Base-by-base conservation (phyloP, 2,888 invertebrate species). In the Rhabditoides inermis region DNA sequence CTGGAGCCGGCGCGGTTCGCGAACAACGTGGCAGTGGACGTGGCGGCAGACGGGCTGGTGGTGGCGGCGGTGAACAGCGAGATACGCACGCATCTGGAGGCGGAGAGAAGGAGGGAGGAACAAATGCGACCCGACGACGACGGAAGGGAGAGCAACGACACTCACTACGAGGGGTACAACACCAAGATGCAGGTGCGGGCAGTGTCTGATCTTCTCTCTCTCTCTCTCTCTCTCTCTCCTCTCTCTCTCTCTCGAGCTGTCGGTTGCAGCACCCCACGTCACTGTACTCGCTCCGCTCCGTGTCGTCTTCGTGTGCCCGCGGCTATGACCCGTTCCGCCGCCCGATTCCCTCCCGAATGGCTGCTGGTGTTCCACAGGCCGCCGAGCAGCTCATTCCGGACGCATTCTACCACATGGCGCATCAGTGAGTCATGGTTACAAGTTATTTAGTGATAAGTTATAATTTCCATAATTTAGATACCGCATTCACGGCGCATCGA, bases 1-100 rank as follows among this genome's bases (percentile, higher is more conserved):
- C n/a, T n/a, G n/a, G n/a, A n/a, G n/a, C n/a, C n/a, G n/a, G n/a
- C n/a, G n/a, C n/a, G n/a, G n/a, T n/a, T n/a, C n/a, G n/a, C n/a
- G n/a, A n/a, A 65, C 45, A 65, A 67, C 35, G 55, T 58, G 2
- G 49, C 62, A 2, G 53, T 65, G 20, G 67, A 67, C 23, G 37
- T 63, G 3, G 60, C 67, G 35, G 63, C 67, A 3, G 64, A 65
- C 32, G 67, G 67, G 47, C 35, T 57, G 18, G 18, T 65, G 15
- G 61, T 52, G 27, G 45, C 63, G 2, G 63, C 60, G n/a, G 54
- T 45, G 27, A 26, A 23, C 6, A 20, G 42, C n/a, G 41, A 51
- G 41, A 50, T 52, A 44, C 55, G 7, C 58, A 56, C 48, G 45
- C 45, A 45, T 45, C 32, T 45, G 22, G 32, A 26, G 32, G 45